Evolutionary conservation across 1,140 invertebrate species (phyloP).

Genomic region (Nasonia giraulti): DNA sequence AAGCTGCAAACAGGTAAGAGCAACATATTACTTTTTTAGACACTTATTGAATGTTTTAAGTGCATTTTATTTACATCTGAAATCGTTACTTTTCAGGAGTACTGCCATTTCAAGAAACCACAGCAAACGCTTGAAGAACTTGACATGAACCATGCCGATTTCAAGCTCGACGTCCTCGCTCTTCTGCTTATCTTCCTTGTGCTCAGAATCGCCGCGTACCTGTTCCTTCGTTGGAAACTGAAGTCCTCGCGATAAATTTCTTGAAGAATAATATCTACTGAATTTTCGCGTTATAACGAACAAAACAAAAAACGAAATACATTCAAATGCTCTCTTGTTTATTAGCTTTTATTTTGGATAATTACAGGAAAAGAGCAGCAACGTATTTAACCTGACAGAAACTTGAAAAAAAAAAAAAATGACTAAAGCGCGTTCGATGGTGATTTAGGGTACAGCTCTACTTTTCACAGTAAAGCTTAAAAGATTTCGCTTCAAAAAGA

Average conservation of each 20-base stretch:
- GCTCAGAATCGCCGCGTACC: slow-evolving; percentile 89
- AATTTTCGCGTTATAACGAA: slow-evolving; percentile 13
- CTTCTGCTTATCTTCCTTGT: slow-evolving; percentile 91
- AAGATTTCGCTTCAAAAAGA: slow-evolving; percentile 16
- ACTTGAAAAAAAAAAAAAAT: slow-evolving; percentile 20
- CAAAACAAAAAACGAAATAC: slow-evolving; percentile 10
- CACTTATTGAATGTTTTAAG: neutral
- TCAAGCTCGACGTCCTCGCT: slow-evolving; percentile 87
- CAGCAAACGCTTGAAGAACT: slow-evolving; percentile 93
- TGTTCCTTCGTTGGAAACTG: slow-evolving; percentile 94
- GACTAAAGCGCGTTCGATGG: slow-evolving; percentile 51
- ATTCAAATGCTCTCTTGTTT: slow-evolving; percentile 39
- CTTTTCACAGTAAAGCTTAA: slow-evolving; percentile 37
- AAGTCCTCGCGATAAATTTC: slow-evolving; percentile 80
- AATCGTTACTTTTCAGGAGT: slow-evolving; percentile 71
- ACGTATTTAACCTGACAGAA: neutral
- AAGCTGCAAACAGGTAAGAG: slow-evolving; percentile 81
- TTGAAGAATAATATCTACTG: neutral
- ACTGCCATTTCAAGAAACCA: slow-evolving; percentile 94
- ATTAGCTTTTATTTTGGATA: slow-evolving; percentile 28
- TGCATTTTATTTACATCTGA: neutral
- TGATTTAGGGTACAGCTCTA: slow-evolving; percentile 57
- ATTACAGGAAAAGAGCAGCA: neutral
- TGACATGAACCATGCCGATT: slow-evolving; percentile 86
- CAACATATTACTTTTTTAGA: slow-evolving; percentile 10